These are phyloP conservation scores for Cranoglanis bouderius DNA, from an alignment of 2,113 vertebrate species.

Conservation along the genomic window DNA sequence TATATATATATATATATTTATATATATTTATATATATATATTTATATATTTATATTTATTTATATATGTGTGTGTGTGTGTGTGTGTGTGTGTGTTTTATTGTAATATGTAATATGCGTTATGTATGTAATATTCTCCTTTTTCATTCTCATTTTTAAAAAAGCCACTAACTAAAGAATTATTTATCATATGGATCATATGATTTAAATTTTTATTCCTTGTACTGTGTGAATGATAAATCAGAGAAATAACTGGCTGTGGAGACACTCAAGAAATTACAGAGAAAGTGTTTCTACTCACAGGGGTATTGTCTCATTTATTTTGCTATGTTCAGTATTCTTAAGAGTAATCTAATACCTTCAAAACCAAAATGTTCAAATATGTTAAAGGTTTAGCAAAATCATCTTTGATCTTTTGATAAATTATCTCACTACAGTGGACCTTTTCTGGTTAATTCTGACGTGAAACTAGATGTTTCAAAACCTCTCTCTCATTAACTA, in stretches of 20 bases:
- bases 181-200: not conserved
- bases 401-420: not conserved
- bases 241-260: not conserved
- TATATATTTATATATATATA: too few species aligned
- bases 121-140: not conserved
- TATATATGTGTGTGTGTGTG: too few species aligned
- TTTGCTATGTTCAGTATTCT: not conserved
- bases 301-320: not conserved
- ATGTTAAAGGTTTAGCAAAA: not conserved
- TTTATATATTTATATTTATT: too few species aligned
- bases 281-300: not conserved
- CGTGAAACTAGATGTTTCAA: constrained; percentile 7
- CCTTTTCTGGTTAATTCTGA: not conserved
- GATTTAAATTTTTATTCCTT: not conserved
- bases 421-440: not conserved
- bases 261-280: not conserved
- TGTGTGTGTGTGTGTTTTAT: too few species aligned
- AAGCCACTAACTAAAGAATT: not conserved
- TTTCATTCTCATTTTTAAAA: not conserved
- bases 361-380: not conserved
- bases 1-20: too few species aligned
- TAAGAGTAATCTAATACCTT: not conserved
- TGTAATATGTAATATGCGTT: too few species aligned
- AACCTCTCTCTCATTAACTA: not conserved
- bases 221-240: not conserved